Evolutionary conservation across 2,113 vertebrate genomes (phyloP), one percentile per base, ranked within the genome.

Genomic region (Campylomormyrus numenius): DNA sequence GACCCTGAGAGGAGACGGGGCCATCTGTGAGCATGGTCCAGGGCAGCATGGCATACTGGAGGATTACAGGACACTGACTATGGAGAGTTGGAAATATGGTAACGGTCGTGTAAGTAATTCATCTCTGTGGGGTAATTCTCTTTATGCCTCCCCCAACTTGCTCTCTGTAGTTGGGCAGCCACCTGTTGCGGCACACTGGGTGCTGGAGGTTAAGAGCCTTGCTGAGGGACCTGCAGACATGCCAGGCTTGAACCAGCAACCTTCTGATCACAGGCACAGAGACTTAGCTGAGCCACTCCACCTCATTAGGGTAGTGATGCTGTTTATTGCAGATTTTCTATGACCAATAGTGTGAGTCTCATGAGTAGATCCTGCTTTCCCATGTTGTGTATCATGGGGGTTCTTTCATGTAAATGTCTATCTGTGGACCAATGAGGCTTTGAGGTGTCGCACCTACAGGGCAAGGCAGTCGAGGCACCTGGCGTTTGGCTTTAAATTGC

Each of bases 21-120:
- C 17, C 39, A 13, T 24, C 27, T 24, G 45, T 49, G 62, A 74
- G 88, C n/a, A 15, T n/a, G 11, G 56, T 35, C 15, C 8, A 77
- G 27, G 48, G 88, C 62, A 89, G 39, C 27, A 19, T 89, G 88
- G 88, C 46, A 89, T 89, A 49, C 21, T 45, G 83, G 42, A 89
- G 88, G 74, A 19, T 80, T 80, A 19, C 74, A 80, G 74, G 11
- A 15, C n/a, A 27, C n/a, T 77, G 31, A 35, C 35, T 39, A 17
- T 39, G 27, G 15, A 42, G 70, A 88, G 24, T 50, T 42, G 39
- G 39, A 74, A 45, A n/a, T 24, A 80, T 5, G 48, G 35, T 56
- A 56, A 56, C 53, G 7, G 19, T 56, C 53, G 5, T 56, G 19
- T 56, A 56, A 56, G 19, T 21, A 21, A 56, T 56, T 56, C 1